These are phyloP conservation scores for Gasterosteus nipponicus DNA, from an alignment of 2,113 vertebrate genomes.

Conservation along the genomic window DNA sequence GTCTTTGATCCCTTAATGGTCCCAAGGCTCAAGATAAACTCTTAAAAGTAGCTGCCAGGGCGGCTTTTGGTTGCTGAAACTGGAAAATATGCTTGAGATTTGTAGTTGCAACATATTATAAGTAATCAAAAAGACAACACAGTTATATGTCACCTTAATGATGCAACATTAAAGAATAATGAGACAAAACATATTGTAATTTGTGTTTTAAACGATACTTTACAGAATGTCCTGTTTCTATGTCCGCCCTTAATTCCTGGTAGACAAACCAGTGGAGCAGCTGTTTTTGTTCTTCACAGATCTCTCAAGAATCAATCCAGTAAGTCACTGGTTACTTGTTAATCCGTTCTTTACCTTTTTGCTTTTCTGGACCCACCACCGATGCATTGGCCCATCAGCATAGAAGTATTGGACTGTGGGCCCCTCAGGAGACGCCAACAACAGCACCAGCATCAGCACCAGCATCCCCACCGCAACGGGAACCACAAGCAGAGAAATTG, in stretches of 20 bases:
- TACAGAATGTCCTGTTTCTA: background rate
- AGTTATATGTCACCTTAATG: background rate
- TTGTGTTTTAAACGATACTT: background rate
- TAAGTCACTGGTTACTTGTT: background rate
- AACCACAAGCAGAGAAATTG: background rate
- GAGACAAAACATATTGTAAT: too few relatives aligned
- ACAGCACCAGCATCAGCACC: background rate
- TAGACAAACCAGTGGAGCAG: background rate
- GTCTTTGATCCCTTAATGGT: background rate
- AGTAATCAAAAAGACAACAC: background rate
- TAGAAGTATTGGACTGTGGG: background rate
- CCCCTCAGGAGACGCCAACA: background rate
- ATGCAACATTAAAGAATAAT: background rate
- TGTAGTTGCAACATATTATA: background rate
- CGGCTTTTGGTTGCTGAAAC: background rate
- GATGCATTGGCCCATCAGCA: background rate
- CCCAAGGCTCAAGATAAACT: background rate
- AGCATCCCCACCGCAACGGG: background rate
- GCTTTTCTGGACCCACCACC: background rate
- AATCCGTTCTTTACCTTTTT: background rate
- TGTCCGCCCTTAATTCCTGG: background rate
- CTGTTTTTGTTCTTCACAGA: background rate
- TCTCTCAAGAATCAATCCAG: background rate
- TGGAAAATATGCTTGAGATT: background rate
- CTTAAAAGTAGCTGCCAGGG: background rate